Base-by-base conservation (phyloP, 1,140 invertebrate species). In the Caenorhabditis latens region DNA sequence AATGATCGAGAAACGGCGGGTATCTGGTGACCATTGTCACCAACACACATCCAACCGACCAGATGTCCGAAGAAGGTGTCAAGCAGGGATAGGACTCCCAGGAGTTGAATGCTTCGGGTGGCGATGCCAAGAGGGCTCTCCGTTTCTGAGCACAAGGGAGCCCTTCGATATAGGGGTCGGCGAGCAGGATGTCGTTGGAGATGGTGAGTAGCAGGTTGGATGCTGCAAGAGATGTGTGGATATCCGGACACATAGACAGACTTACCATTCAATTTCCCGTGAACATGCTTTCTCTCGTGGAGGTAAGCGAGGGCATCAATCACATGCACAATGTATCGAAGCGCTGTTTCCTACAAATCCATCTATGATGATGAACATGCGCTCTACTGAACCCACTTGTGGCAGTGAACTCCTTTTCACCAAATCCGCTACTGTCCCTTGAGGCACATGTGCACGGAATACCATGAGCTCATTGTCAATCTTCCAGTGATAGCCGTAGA, bases 1-100 rank as follows among this genome's bases (percentile, higher is more conserved):
- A 89, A 6, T 87, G 79, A 32, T 88, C 75, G 19, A 85, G 46
- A 55, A 88, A 89, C 2, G 88, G 88, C 24, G 86, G 86, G 32
- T 63, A 84, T 48, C 87, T 71, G 24, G 86, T 89, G 32, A 89
- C 50, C 88, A 89, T 89, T 13, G 84, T 87, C 2, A 89, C 88
- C 0, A 89, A 55, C 4, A 87, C 84, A 84, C 88, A 89, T 19
- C 88, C 88, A 43, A 88, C 84, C 48, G 48, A 87, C 88, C 88
- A 89, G 58, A 89, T 84, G 75, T 89, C 88, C 16, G 82, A 55
- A 43, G 88, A 71, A 24, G 85, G 53, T 58, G 79, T 75, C 50
- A 71, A 21, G n/a, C 42, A 57, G 7, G 67, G 50, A 53, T 67
- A 75, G 2, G 46, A 53, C 11, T 75, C 40, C 46, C 42, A 57